A percentile compares a stretch with the other conserved stretches of the same genome.
Conservation (phyloP, 2,888 invertebrate species). For the Boloria euphrosyne region DNA sequence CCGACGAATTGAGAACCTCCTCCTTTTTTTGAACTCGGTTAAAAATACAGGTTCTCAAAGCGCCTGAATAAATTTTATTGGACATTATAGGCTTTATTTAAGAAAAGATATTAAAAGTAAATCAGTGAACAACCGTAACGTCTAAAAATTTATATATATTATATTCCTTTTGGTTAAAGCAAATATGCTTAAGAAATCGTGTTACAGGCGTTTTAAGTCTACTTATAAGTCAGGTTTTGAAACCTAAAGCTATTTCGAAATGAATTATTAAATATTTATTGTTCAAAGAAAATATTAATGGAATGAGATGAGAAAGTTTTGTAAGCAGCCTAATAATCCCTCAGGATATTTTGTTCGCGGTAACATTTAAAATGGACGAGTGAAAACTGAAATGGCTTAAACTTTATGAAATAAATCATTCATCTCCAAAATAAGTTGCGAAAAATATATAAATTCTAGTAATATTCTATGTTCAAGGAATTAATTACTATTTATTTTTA, state of each 20-base stretch:
- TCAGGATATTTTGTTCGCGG: constrained; percentile 7
- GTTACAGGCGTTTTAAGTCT: no score
- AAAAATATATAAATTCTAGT: no score
- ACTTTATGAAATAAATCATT: background rate
- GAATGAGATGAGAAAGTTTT: constrained; percentile 12
- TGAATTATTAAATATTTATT: background rate
- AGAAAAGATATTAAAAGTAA: constrained; percentile 15
- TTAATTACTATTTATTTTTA: no score
- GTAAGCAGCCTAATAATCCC: constrained; percentile 7
- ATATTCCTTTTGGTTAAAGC: background rate
- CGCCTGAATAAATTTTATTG: background rate
- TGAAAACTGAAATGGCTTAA: constrained; percentile 2
- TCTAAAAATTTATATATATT: constrained; percentile 8
- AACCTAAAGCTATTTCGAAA: background rate
- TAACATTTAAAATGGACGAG: constrained; percentile 6
- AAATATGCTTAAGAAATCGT: no score
- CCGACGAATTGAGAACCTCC: no score
- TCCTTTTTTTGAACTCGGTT: no score
- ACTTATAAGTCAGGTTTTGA: background rate
- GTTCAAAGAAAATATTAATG: constrained; percentile 6
- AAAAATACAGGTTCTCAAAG: constrained; percentile 5
- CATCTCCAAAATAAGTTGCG: no score
- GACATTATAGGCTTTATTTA: constrained; percentile 1
- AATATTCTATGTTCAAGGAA: no score
- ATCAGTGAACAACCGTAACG: background rate